Evolutionary conservation across 2,888 invertebrate genomes (phyloP), one percentile per base, ranked within the genome.

Genomic region (Emmelina monodactyla): DNA sequence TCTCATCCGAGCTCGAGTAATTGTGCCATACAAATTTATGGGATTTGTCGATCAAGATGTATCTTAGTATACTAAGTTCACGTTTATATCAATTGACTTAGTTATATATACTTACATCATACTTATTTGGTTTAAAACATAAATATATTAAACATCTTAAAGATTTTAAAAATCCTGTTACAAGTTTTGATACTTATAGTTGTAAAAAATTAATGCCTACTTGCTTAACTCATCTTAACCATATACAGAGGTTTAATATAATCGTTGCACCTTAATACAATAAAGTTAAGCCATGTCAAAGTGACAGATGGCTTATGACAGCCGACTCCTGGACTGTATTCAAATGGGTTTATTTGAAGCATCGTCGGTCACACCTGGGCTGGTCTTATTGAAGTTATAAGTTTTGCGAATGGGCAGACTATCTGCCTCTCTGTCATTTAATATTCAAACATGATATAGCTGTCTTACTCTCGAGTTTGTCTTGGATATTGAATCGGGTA

Each of bases 371-470:
- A 59, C 78, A 78, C 76, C 79, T 78, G 78, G 62, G 50, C 62
- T 62, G 49, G 49, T 60, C 62, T 73, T 78, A 78, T 78, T 79
- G 76, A 66, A 69, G 70, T 73, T 78, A 73, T 78, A 79, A 78
- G 70, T 78, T 78, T 64, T 62, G 66, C 72, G 66, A 72, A 75
- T 66, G 69, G 62, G 53, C 51, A 46, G 47, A 44, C 49, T 40
- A 39, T 49, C 50, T 47, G 49, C 33, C 51, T 49, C 56, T 60
- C 52, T 54, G 54, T 59, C 54, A 60, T 60, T 58, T 55, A 54
- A 53, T 57, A 51, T 54, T 48, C 49, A 51, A 44, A 50, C 42
- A 44, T 40, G 45, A 47, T 51, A 53, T 49, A 47, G 46, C 50
- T 49, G 39, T 64, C 63, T 55, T 54, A 46, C 47, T 63, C 54